Conservation (phyloP, 2,113 vertebrate genomes). For the Helogale parvula region DNA sequence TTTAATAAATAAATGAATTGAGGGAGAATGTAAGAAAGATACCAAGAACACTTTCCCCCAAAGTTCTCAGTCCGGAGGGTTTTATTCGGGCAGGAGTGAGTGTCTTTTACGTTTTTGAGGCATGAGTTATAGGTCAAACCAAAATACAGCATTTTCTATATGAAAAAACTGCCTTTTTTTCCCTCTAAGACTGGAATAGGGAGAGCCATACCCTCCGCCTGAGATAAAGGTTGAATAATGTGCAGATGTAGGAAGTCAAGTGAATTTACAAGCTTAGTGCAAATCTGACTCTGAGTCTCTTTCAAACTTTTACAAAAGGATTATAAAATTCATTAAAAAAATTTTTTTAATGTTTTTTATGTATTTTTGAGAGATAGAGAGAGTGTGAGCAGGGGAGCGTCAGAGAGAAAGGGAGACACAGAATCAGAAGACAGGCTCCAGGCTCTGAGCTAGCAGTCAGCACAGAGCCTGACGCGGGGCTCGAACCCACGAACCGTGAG, state of each 20-base stretch:
- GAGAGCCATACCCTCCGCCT: not conserved
- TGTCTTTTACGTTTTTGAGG: not conserved
- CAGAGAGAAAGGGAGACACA: too few species aligned
- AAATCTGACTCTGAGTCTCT: not conserved
- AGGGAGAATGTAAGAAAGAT: not conserved
- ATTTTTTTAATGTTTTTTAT: too few species aligned
- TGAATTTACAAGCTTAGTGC: not conserved
- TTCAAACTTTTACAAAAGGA: not conserved
- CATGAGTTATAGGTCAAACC: not conserved
- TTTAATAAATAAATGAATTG: not conserved
- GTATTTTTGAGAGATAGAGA: too few species aligned
- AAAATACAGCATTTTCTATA: not conserved
- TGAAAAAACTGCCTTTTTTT: not conserved
- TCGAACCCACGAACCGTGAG: too few species aligned
- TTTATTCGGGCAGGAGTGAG: not conserved
- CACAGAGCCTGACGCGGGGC: too few species aligned
- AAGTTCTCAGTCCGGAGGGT: not conserved
- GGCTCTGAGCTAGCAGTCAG: too few species aligned
- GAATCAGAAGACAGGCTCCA: too few species aligned
- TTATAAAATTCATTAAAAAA: not conserved
- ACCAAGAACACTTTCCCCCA: not conserved
- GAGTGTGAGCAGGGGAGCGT: too few species aligned
- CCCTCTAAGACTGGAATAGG: not conserved
- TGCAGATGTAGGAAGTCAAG: not conserved
- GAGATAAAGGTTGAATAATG: not conserved